phyloP scores from a whole-genome alignment of 2,888 invertebrate genomes.

The Rhamnusium bicolor region DNA sequence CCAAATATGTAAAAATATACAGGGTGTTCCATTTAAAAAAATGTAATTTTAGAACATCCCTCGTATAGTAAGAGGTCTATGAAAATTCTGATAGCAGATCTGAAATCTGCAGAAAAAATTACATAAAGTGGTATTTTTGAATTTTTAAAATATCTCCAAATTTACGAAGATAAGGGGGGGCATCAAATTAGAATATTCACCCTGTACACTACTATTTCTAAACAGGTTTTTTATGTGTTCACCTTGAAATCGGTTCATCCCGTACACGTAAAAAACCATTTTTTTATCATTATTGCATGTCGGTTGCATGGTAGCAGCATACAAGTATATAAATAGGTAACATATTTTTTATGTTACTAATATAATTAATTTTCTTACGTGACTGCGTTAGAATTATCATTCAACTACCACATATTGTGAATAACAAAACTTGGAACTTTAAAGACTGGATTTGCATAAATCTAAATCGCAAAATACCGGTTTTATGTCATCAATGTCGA shows the following conservation, averaged over 20 bases:
- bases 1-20: too few relatives aligned
- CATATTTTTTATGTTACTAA: background rate
- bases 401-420: background rate
- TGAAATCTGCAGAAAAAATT: too few relatives aligned
- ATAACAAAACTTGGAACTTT: background rate
- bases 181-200: too few relatives aligned
- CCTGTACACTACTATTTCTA: too few relatives aligned
- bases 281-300: background rate
- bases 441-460: background rate
- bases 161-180: too few relatives aligned
- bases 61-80: too few relatives aligned
- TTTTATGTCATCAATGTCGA: too few relatives aligned
- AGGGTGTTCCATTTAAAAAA: too few relatives aligned
- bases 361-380: conserved; percentile 7
- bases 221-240: background rate
- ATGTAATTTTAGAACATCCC: too few relatives aligned
- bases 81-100: too few relatives aligned
- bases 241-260: background rate
- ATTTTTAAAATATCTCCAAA: too few relatives aligned
- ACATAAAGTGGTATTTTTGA: too few relatives aligned
- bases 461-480: background rate
- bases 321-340: background rate
- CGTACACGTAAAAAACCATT: background rate
- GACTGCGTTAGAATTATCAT: conserved; percentile 11
- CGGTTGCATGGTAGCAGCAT: background rate